These are phyloP conservation scores for Drosophila niveifrons DNA, from an alignment of 2,888 invertebrate genomes.

Conservation along the genomic window DNA sequence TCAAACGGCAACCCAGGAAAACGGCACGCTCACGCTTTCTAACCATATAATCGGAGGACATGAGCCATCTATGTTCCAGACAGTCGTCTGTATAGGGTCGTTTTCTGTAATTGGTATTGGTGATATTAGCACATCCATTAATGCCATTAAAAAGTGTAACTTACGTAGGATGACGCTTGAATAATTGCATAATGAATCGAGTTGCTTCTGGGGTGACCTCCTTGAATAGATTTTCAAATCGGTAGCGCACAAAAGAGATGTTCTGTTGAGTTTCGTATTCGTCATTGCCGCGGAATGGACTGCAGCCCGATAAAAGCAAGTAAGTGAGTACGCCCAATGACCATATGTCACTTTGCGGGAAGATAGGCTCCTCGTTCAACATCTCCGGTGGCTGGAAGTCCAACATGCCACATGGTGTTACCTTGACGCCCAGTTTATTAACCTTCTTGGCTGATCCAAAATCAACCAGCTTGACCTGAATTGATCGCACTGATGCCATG, in stretches of 20 bases:
- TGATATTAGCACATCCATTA: background rate
- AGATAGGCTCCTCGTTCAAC: constrained; percentile 93
- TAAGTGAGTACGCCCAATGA: constrained; percentile 96
- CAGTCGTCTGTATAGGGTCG: constrained; percentile 97
- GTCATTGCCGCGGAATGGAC: constrained; percentile 94
- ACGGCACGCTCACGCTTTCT: constrained; percentile 95
- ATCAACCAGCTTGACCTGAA: constrained; percentile 96
- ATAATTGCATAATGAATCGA: constrained; percentile 97
- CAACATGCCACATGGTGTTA: constrained; percentile 89
- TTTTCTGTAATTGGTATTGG: constrained; percentile 88
- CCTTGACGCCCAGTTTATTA: constrained; percentile 90
- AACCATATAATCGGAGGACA: constrained; percentile 96
- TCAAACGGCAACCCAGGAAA: constrained; percentile 93
- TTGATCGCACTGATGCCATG: constrained; percentile 93
- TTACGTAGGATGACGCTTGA: constrained; percentile 97
- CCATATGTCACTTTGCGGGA: constrained; percentile 98
- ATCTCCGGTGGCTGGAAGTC: constrained; percentile 95
- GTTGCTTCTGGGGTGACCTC: constrained; percentile 97
- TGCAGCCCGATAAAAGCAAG: constrained; percentile 95
- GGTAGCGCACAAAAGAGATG: constrained; percentile 95
- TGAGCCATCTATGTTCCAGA: constrained; percentile 97
- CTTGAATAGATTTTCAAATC: constrained; percentile 97
- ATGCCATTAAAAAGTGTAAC: constrained; percentile 64
- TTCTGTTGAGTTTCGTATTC: constrained; percentile 95
- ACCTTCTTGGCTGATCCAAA: constrained; percentile 95